A percentile compares a stretch with the other conserved stretches of the same genome.
These are phyloP conservation scores for Hesperophylax magnus DNA, from an alignment of 1,140 invertebrate species.

Conservation along the genomic window DNA sequence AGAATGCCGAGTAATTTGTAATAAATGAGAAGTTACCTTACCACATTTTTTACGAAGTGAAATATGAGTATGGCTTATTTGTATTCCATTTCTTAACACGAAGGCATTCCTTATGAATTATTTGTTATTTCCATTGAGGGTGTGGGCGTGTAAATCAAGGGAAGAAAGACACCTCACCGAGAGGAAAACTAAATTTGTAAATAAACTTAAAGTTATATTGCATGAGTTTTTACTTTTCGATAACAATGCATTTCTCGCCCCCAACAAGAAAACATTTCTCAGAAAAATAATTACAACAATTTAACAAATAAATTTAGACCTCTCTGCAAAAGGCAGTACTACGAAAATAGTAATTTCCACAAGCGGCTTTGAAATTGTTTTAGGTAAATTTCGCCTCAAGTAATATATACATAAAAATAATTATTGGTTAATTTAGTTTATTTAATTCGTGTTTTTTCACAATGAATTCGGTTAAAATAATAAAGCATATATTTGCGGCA, in stretches of 20 bases:
- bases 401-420: too few species aligned
- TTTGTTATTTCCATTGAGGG: slow-evolving; percentile 19
- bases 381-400: too few species aligned
- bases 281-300: neutral
- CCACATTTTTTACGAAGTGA: slow-evolving; percentile 6
- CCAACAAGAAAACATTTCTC: neutral
- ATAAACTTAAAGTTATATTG: slow-evolving; percentile 21
- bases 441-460: too few species aligned
- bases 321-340: too few species aligned
- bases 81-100: neutral
- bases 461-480: too few species aligned
- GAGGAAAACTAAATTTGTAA: neutral
- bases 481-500: too few species aligned
- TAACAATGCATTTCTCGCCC: slow-evolving; percentile 44
- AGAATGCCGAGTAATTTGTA: too few species aligned
- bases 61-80: neutral
- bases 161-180: neutral
- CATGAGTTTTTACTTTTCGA: neutral
- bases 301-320: neutral
- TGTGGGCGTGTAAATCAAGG: neutral
- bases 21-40: neutral
- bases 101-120: slow-evolving; percentile 29
- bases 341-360: too few species aligned
- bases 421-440: too few species aligned
- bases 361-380: too few species aligned